phyloP scores from a whole-genome alignment of 2,113 vertebrate species.

The Pseudorectes ferrugineus region DNA sequence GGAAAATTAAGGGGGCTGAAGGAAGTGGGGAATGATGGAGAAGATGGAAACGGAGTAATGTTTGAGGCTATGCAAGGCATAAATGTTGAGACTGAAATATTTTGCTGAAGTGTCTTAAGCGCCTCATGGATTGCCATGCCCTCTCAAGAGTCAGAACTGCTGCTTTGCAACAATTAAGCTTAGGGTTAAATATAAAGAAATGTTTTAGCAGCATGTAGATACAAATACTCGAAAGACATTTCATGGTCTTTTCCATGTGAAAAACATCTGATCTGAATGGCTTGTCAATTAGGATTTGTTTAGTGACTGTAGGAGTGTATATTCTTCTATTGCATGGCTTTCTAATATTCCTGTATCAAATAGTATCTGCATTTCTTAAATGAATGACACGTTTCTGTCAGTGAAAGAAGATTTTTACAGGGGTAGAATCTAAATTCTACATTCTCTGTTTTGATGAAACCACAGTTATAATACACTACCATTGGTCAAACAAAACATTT shows the following conservation, averaged over 20 bases:
- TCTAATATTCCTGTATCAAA: neutral
- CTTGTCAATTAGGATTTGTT: neutral
- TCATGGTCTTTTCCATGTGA: neutral
- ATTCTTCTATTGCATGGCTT: neutral
- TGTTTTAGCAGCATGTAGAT: neutral
- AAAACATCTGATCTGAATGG: neutral
- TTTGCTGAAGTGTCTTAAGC: neutral
- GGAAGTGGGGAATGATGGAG: neutral
- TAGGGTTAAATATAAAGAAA: neutral
- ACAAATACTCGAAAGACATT: neutral
- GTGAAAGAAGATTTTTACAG: neutral
- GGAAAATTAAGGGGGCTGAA: neutral
- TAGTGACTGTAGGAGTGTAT: neutral
- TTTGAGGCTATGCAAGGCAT: neutral
- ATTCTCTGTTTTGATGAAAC: neutral
- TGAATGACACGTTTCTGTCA: neutral
- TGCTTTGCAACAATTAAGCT: neutral
- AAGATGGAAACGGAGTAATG: neutral
- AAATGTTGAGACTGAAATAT: neutral
- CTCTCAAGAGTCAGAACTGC: neutral
- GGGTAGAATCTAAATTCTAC: neutral
- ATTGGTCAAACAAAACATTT: neutral
- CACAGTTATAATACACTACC: neutral
- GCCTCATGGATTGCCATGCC: neutral
- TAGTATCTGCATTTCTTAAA: neutral